Evolutionary conservation across 2,797 vertebrate genomes (phyloP), one percentile per base, ranked within the genome.

Genomic region (Phylloscopus collybita): DNA sequence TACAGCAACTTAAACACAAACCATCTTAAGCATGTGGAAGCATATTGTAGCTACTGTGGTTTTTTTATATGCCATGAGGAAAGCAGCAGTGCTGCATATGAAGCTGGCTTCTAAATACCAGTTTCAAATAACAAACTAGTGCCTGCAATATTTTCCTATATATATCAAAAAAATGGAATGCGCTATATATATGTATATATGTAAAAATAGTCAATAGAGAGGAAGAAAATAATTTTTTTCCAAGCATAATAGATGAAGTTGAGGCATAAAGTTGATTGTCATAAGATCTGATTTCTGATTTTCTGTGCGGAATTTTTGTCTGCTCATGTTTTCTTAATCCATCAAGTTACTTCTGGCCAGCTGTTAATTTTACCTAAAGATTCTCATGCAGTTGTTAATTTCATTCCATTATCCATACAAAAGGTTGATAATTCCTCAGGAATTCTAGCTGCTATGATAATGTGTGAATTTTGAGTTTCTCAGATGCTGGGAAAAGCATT

Each of bases 1-100:
- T 94, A 84, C 21, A 92, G 88, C 56, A 75, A 96, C 84, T 93
- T 88, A 95, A 95, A 95, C 72, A 92, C 75, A 92, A 94, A 83
- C 91, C 69, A 86, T 91, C 72, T 92, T 90, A 80, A 91, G 44
- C 67, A 53, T 87, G 49, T 80, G 62, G 64, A 69, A 92, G 22
- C 44, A 81, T 64, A 94, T 65, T 90, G 66, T 78, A 80, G 82
- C 81, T 91, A 61, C 79, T 73, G 62, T 92, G 72, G 5, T 11
- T 94, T 95, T 87, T 88, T 80, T 45, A 36, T 57, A 32, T 69
- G 27, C 74, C 66, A 70, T 49, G 71, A 88, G 44, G 50, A 73
- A 91, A 90, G 83, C 56, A 80, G 51, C 54, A 86, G 74, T 80
- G 81, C 32, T 86, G 21, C 64, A 69, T 54, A 19, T 90, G 86